Percentiles rank a stretch among this genome's conserved stretches.
Evolutionary conservation across 2,888 invertebrate species (phyloP).

Genomic region (Rhagophthalmus giganteus): DNA sequence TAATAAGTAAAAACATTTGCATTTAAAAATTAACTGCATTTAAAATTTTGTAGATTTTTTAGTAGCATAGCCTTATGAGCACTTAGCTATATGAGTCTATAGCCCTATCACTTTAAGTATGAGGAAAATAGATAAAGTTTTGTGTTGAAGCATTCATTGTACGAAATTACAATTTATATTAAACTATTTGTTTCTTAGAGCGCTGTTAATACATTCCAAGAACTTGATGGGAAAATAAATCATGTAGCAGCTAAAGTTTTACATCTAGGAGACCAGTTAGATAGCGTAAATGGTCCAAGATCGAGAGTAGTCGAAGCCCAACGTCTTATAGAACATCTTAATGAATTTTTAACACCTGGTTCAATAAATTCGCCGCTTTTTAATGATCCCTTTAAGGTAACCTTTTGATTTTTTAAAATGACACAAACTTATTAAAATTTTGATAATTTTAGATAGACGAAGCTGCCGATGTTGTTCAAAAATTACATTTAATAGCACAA

Average conservation of each 20-base stretch:
- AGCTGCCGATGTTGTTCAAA: constrained; percentile 97
- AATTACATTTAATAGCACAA: constrained; percentile 92
- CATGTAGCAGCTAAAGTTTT: constrained; percentile 96
- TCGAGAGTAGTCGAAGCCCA: constrained; percentile 94
- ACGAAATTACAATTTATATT: background rate
- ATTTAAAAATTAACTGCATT: too few species aligned
- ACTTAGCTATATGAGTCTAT: too few species aligned
- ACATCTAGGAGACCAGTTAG: constrained; percentile 97
- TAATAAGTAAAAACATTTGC: too few species aligned
- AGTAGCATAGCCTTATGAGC: too few species aligned
- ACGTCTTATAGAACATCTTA: constrained; percentile 86
- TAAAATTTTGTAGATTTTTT: too few species aligned
- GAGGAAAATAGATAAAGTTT: too few species aligned
- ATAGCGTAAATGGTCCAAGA: constrained; percentile 93
- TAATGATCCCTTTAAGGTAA: constrained; percentile 77
- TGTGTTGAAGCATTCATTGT: background rate
- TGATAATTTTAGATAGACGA: constrained; percentile 73
- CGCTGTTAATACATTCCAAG: constrained; percentile 86
- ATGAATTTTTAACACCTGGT: constrained; percentile 87
- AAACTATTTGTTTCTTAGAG: constrained; percentile 57
- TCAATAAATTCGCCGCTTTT: constrained; percentile 85
- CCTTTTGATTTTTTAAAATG: constrained; percentile 1
- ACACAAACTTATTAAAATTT: background rate
- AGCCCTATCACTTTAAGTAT: too few species aligned
- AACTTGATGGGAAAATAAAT: constrained; percentile 93